Evolutionary conservation across 2,113 vertebrate genomes (phyloP).

Genomic region (Phyllostomus discolor): DNA sequence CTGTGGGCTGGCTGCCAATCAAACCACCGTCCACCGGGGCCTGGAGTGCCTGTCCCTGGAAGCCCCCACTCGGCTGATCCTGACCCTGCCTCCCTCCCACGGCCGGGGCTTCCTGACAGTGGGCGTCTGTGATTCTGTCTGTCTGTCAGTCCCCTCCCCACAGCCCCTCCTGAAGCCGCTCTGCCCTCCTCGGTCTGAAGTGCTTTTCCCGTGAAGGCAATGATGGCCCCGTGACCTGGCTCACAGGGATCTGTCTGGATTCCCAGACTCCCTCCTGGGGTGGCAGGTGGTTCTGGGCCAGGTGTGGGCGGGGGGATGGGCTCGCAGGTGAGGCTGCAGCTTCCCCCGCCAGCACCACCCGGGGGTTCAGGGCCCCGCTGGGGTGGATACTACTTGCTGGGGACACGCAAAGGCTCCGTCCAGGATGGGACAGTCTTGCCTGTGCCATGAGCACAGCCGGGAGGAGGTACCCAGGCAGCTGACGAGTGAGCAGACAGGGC

Average conservation of each 20-base stretch:
- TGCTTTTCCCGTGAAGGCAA: neutral
- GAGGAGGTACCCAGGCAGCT: neutral
- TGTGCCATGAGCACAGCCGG: rapidly evolving
- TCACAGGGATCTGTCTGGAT: neutral
- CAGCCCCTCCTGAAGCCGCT: neutral
- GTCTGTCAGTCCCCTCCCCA: too few species aligned
- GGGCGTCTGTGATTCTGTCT: neutral
- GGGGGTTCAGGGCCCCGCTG: neutral
- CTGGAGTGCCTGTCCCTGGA: neutral
- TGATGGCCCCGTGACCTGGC: neutral
- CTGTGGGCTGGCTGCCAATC: neutral
- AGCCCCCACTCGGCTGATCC: neutral
- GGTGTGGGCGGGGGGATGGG: neutral
- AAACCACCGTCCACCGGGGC: rapidly evolving
- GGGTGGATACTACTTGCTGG: neutral
- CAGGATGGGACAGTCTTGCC: neutral
- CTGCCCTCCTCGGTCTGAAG: rapidly evolving
- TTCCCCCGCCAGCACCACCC: rapidly evolving
- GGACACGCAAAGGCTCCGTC: neutral
- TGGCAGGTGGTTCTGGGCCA: neutral
- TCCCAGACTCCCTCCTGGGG: rapidly evolving
- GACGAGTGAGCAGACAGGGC: neutral
- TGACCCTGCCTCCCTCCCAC: neutral
- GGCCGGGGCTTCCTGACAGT: neutral
- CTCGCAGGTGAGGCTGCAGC: too few species aligned